Conservation (phyloP, 2,888 invertebrate genomes). For the Hirtodrosophila trivittata region DNA sequence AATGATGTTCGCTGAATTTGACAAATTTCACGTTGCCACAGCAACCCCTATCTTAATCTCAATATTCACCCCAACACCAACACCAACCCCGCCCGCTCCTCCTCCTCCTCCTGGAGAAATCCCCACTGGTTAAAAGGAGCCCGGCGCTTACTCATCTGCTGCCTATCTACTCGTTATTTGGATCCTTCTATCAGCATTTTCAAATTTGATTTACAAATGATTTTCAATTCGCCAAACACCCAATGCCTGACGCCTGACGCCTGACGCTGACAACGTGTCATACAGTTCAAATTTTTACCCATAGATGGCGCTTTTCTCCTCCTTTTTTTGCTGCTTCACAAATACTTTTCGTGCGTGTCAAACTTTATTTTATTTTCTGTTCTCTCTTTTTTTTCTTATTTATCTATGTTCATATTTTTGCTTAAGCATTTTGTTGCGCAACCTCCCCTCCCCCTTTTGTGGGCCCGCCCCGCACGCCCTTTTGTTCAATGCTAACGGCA, state of each 20-base stretch:
- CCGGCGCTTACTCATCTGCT: conserved; percentile 14
- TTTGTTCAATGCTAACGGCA: conserved; percentile 48
- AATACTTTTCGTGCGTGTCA: conserved; percentile 32
- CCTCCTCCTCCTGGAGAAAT: neutral
- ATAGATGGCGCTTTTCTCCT: conserved; percentile 24
- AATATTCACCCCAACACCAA: neutral
- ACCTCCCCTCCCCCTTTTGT: conserved; percentile 1
- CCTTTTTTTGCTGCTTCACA: neutral
- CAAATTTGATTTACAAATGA: conserved; percentile 70
- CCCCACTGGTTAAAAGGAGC: conserved; percentile 12
- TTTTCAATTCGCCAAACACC: conserved; percentile 55
- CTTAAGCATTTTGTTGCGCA: conserved; percentile 36
- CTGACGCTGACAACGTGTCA: conserved; percentile 43
- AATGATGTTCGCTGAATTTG: conserved; percentile 68
- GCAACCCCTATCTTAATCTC: conserved; percentile 40
- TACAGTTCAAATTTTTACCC: conserved; percentile 26
- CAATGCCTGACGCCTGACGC: conserved; percentile 8
- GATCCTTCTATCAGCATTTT: conserved; percentile 53
- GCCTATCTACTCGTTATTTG: conserved; percentile 39
- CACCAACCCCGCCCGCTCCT: neutral
- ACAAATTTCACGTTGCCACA: conserved; percentile 52
- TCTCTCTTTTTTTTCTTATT: conserved; percentile 14
- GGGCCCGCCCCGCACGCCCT: neutral
- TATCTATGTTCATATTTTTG: conserved; percentile 32
- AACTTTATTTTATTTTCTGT: conserved; percentile 9